Percentiles rank a stretch among this genome's conserved stretches.
phyloP scores from a whole-genome alignment of 2,113 vertebrate genomes.

The Sinocyclocheilus anophthalmus region DNA sequence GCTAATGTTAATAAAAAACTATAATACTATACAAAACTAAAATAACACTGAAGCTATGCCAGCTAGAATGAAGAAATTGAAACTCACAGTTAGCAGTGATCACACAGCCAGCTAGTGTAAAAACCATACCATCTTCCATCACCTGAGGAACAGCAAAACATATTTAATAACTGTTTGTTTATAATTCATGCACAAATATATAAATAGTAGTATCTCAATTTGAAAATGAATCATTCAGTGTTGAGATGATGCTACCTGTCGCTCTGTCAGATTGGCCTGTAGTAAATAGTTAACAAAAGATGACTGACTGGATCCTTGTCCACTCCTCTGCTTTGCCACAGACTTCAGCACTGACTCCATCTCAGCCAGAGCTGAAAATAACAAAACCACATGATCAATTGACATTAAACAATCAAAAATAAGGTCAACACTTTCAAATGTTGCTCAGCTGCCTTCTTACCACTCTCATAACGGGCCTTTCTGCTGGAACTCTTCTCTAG shows the following conservation, averaged over 20 bases:
- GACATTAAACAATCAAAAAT: not conserved
- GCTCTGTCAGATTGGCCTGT: constrained; percentile 86
- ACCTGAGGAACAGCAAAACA: constrained; percentile 71
- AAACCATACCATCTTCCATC: constrained; percentile 96
- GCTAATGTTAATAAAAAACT: not conserved
- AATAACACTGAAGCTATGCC: not conserved
- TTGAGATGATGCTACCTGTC: constrained; percentile 78
- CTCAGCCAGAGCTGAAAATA: constrained; percentile 80
- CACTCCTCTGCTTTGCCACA: constrained; percentile 83
- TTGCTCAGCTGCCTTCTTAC: constrained; percentile 69
- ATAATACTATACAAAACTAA: not conserved
- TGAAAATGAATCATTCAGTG: not conserved
- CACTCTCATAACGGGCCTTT: constrained; percentile 86
- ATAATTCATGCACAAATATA: not conserved
- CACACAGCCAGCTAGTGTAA: constrained; percentile 88
- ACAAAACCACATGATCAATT: not conserved
- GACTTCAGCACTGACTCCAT: constrained; percentile 88
- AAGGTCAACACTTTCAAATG: not conserved
- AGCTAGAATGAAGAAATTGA: not conserved
- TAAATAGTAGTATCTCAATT: not conserved
- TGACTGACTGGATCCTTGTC: constrained; percentile 69
- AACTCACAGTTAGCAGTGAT: constrained; percentile 94
- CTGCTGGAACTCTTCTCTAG: constrained; percentile 88
- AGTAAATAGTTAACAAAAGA: constrained; percentile 87
- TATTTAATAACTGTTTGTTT: not conserved